Percentiles rank a stretch among this genome's conserved stretches.
Evolutionary conservation across 1,140 invertebrate genomes (phyloP).

Genomic region (Neuroterus valhalla): DNA sequence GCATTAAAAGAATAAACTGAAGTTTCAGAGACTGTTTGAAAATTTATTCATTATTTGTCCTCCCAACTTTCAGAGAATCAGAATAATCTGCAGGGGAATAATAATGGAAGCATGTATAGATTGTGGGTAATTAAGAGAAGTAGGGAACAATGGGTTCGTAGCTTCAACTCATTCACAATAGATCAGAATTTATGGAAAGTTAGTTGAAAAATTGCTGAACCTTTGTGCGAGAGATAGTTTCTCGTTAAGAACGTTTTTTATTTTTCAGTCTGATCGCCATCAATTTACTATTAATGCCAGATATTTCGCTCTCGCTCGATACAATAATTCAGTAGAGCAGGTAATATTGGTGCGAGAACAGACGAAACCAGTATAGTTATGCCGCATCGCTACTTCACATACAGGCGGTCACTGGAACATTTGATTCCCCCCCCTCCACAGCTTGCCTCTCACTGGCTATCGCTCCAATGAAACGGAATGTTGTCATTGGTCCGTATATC

Average conservation of each 20-base stretch:
- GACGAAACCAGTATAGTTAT: conserved; percentile 66
- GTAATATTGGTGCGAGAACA: conserved; percentile 70
- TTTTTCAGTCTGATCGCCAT: conserved; percentile 49
- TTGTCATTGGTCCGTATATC: conserved; percentile 66
- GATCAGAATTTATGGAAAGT: conserved; percentile 62
- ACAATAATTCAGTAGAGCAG: conserved; percentile 72
- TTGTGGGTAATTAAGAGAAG: background rate
- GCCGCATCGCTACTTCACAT: conserved; percentile 66
- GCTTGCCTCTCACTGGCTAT: conserved; percentile 31
- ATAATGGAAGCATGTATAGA: background rate
- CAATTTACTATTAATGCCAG: conserved; percentile 71
- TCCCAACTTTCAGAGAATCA: background rate
- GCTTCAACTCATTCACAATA: conserved; percentile 38
- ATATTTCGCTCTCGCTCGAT: conserved; percentile 68
- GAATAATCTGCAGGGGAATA: background rate
- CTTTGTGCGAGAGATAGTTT: conserved; percentile 61
- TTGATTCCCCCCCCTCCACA: conserved; percentile 51
- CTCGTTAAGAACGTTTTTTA: conserved; percentile 58
- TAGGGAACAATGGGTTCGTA: conserved; percentile 4
- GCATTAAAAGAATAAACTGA: too few relatives aligned
- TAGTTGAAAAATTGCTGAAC: conserved; percentile 63
- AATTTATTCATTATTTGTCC: background rate
- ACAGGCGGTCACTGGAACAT: conserved; percentile 56
- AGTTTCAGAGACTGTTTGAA: too few relatives aligned
- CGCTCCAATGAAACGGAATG: conserved; percentile 63